Evolutionary conservation across 2,113 vertebrate genomes (phyloP).

Genomic region (Erythrocercus mccallii): DNA sequence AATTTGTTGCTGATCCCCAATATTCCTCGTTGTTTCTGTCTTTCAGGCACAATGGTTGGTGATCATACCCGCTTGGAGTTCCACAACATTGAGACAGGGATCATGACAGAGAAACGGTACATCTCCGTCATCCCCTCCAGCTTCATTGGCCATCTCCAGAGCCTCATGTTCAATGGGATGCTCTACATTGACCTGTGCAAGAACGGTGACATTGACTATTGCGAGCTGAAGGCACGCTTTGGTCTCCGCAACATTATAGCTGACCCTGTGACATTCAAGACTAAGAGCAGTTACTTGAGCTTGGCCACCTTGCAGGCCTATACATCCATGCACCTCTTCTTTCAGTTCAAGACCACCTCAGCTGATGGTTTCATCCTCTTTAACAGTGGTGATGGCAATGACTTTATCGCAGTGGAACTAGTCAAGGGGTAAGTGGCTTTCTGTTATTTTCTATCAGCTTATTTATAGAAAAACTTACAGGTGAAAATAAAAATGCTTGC

Average conservation of each 20-base stretch:
- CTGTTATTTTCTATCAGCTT: not conserved
- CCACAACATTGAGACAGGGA: slow-evolving; percentile 97
- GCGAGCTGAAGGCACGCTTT: slow-evolving; percentile 94
- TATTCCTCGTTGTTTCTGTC: not conserved
- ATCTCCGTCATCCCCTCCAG: slow-evolving; percentile 93
- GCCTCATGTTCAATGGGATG: slow-evolving; percentile 94
- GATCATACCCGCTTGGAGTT: slow-evolving; percentile 99
- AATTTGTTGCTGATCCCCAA: not conserved
- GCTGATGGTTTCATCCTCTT: slow-evolving; percentile 95
- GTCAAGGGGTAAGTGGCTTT: slow-evolving; percentile 89
- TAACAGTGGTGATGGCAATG: slow-evolving; percentile 86
- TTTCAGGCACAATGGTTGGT: slow-evolving; percentile 94
- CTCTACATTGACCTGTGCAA: slow-evolving; percentile 98
- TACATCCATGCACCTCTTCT: slow-evolving; percentile 97
- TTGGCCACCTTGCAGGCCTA: slow-evolving; percentile 95
- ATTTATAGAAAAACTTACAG: not conserved
- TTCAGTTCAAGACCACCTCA: slow-evolving; percentile 97
- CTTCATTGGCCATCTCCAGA: slow-evolving; percentile 97
- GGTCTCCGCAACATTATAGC: slow-evolving; percentile 94
- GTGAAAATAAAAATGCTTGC: not conserved
- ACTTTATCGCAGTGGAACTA: slow-evolving; percentile 95
- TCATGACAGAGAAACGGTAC: slow-evolving; percentile 96
- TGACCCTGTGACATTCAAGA: slow-evolving; percentile 94
- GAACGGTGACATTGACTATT: slow-evolving; percentile 96
- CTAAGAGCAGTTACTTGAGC: slow-evolving; percentile 94